Conservation (phyloP, 2,888 invertebrate species). For the Podabrus alpinus region DNA sequence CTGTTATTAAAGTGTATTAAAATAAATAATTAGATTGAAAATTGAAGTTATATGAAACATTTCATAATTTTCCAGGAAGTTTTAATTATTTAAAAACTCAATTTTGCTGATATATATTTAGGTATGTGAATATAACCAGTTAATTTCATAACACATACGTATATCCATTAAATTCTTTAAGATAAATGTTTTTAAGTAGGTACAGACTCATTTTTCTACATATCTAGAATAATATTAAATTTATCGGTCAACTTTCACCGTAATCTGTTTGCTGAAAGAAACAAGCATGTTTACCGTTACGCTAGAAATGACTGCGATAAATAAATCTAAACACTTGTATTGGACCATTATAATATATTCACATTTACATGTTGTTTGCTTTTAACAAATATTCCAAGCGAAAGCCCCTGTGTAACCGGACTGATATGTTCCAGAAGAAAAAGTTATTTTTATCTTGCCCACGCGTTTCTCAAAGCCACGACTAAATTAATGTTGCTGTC, state of each 20-base stretch:
- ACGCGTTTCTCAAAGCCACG: background rate
- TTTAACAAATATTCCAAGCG: background rate
- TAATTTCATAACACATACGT: background rate
- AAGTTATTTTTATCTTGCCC: background rate
- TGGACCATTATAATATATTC: background rate
- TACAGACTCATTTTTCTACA: background rate
- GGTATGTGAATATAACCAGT: background rate
- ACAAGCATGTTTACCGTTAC: background rate
- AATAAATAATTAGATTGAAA: background rate
- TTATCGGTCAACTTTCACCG: slow-evolving; percentile 13
- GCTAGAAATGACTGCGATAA: background rate
- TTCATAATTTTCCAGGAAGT: background rate
- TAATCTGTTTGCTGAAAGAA: background rate
- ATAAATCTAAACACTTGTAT: background rate
- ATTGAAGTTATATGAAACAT: background rate
- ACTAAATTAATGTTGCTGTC: background rate
- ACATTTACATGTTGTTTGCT: background rate
- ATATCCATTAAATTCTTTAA: background rate
- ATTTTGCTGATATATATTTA: background rate
- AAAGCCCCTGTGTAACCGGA: background rate
- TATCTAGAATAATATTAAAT: background rate
- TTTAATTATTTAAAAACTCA: background rate
- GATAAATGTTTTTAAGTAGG: background rate
- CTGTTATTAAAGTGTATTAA: background rate
- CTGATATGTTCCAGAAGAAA: background rate